Evolutionary conservation across 2,113 vertebrate species (phyloP), one percentile per base, ranked within the genome.

Genomic region (Ochotona princeps): DNA sequence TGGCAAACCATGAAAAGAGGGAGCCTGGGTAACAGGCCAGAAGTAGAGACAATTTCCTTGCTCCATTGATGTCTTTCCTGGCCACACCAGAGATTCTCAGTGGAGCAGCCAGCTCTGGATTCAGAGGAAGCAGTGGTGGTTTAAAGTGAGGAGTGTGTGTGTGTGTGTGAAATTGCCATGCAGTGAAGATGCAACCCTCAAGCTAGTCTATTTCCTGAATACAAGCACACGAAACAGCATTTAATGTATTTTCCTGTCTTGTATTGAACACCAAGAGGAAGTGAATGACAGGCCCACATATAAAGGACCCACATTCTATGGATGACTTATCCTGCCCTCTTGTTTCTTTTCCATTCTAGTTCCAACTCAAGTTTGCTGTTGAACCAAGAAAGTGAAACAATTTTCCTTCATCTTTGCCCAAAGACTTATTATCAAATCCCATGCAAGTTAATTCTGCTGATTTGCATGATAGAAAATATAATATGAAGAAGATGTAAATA

Each of bases 71-170:
- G 61, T 93, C 83, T 91, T 69, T 96, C 78, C 69, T 57, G 54
- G 54, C 54, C 91, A 92, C 76, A 69, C 67, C 92, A 69, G 76
- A 91, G 87, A 84, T 87, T 97, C 95, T 95, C 73, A 93, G 89
- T 89, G 67, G 84, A 91, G 57, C 73, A 95, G 97, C 95, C 96
- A 97, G 74, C 81, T 95, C 83, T 95, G 84, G 89, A 85, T 66
- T 98, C 97, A 98, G 83, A 94, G 89, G 89, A 67, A 97, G 94
- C 96, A 97, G 95, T 96, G 88, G 57, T 51, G 85, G 61, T 26
- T 75, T 90, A 65, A 93, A 69, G 88, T 90, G 61, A 93, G 65
- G 88, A 18, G 28, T 30, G 20, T 44, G 54, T 57, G 54, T 17
- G 78, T 84, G 51, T 81, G 44, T 38, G 49, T 38, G 75, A 32